A percentile compares a stretch with the other conserved stretches of the same genome.
These are phyloP conservation scores for Polyploca ridens DNA, from an alignment of 2,888 invertebrate genomes.

Conservation along the genomic window DNA sequence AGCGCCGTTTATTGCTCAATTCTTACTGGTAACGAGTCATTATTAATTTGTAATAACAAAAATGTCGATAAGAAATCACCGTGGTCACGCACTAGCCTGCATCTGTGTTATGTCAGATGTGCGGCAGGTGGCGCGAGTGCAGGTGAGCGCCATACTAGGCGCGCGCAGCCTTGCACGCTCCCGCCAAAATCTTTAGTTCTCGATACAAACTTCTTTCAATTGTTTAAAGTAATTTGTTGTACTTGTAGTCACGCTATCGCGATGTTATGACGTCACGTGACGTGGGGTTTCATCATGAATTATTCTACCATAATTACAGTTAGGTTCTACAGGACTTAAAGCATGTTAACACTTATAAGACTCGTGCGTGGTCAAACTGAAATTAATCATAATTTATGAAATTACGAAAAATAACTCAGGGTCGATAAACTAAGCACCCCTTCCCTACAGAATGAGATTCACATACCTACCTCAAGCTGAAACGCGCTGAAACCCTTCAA, in stretches of 20 bases:
- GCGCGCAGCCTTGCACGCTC: conserved; percentile 56
- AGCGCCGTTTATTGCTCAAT: conserved; percentile 3
- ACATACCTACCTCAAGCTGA: no score
- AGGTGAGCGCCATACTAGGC: conserved; percentile 79
- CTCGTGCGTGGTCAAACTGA: no score
- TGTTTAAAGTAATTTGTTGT: background rate
- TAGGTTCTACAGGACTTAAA: background rate
- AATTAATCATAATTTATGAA: no score
- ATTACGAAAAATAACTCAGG: no score
- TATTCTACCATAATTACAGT: background rate
- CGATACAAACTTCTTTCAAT: conserved; percentile 29
- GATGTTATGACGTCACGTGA: conserved; percentile 12
- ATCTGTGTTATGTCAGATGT: conserved; percentile 79
- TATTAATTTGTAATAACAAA: conserved; percentile 14
- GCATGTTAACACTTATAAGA: no score
- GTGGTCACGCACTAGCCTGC: conserved; percentile 59
- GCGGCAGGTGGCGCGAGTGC: conserved; percentile 74
- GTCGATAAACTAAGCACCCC: no score
- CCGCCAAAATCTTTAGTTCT: conserved; percentile 70
- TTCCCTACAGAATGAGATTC: no score
- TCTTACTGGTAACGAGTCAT: background rate
- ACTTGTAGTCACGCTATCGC: background rate
- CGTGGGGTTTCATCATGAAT: no score
- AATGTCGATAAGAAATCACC: conserved; percentile 33
- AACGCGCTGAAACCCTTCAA: no score